Percentiles rank a stretch among this genome's conserved stretches.
Evolutionary conservation across 2,113 vertebrate species (phyloP).

Genomic region (Gymnorhina tibicen): DNA sequence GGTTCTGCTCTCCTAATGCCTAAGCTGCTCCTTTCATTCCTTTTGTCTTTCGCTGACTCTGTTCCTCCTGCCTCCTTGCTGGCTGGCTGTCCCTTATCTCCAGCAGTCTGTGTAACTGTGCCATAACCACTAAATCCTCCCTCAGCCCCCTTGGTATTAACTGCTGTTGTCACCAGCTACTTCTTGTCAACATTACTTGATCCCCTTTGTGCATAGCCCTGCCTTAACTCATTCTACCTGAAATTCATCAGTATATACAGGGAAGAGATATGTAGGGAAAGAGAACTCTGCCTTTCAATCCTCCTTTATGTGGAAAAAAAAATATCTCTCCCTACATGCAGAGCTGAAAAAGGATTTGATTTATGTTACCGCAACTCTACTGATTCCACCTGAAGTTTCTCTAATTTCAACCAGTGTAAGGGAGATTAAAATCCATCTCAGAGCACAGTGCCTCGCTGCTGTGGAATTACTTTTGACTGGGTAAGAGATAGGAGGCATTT

Average conservation of each 20-base stretch:
- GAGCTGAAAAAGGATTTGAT: background rate
- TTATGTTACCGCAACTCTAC: background rate
- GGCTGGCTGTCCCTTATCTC: background rate
- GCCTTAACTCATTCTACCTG: slow-evolving; percentile 21
- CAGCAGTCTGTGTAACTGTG: background rate
- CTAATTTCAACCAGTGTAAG: slow-evolving; percentile 2
- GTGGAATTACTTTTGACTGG: slow-evolving; percentile 15
- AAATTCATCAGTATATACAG: slow-evolving; percentile 25
- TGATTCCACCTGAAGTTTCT: background rate
- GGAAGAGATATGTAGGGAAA: background rate
- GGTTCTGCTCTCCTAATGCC: background rate
- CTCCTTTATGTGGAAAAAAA: background rate
- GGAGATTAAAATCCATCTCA: slow-evolving; percentile 35
- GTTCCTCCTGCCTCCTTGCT: background rate
- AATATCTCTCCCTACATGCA: background rate
- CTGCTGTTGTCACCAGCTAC: slow-evolving; percentile 39
- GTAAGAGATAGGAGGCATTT: slow-evolving; percentile 1
- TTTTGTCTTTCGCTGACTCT: background rate
- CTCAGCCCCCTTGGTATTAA: slow-evolving; percentile 1
- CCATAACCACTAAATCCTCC: slow-evolving; percentile 21
- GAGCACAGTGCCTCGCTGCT: background rate
- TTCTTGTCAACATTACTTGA: slow-evolving; percentile 30
- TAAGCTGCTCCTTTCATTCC: background rate
- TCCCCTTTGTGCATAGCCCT: background rate
- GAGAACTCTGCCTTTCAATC: background rate